Evolutionary conservation across 2,888 invertebrate species (phyloP).

Genomic region (Plagodis dolabraria): DNA sequence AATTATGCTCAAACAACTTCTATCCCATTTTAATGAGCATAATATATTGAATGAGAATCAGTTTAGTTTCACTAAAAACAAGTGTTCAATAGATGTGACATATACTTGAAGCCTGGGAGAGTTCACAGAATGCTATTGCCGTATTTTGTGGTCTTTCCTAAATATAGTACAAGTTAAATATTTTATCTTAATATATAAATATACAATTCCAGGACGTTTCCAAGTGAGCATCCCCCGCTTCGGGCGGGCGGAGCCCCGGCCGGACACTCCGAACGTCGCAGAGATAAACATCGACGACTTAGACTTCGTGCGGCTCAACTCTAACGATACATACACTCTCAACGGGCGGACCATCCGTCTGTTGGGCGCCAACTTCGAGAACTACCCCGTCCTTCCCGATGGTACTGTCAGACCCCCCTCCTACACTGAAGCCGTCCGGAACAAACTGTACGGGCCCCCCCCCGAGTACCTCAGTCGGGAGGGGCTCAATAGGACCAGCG

Average conservation of each 20-base stretch:
- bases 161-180: too few relatives aligned
- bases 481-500: conserved; percentile 43
- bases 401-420: conserved; percentile 63
- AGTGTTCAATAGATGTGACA: too few relatives aligned
- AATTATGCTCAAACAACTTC: too few relatives aligned
- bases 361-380: conserved; percentile 67
- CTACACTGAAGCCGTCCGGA: conserved; percentile 67
- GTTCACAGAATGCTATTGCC: too few relatives aligned
- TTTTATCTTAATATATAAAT: background rate
- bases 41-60: too few relatives aligned
- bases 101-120: too few relatives aligned
- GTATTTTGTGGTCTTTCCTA: too few relatives aligned
- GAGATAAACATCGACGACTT: conserved; percentile 63
- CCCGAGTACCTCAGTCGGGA: conserved; percentile 71
- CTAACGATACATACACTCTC: conserved; percentile 72
- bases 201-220: conserved; percentile 50
- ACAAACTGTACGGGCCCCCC: conserved; percentile 75
- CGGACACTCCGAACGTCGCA: conserved; percentile 67
- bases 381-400: conserved; percentile 56
- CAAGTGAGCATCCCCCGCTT: conserved; percentile 67
- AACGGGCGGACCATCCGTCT: conserved; percentile 74
- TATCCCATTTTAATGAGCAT: too few relatives aligned
- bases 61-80: too few relatives aligned
- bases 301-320: conserved; percentile 63
- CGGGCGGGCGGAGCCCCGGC: conserved; percentile 52